Conservation (phyloP, 2,888 invertebrate genomes). For the Lycia hirtaria region DNA sequence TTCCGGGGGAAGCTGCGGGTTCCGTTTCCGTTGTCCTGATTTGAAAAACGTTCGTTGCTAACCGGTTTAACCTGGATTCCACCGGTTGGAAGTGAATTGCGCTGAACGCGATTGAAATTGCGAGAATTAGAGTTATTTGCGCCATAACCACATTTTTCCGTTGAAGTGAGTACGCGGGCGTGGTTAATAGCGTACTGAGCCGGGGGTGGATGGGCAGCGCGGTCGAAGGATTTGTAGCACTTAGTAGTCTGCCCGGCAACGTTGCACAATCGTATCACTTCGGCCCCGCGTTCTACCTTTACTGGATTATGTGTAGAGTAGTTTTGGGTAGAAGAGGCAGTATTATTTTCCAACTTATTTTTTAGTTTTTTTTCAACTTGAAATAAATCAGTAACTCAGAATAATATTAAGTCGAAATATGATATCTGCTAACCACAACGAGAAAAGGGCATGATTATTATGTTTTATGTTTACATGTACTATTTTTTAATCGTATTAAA, state of each 20-base stretch:
- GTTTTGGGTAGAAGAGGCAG: constrained; percentile 8
- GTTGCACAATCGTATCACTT: constrained; percentile 75
- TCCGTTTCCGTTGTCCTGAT: constrained; percentile 72
- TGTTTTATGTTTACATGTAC: too few species aligned
- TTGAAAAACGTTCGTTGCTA: constrained; percentile 46
- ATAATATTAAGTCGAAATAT: too few species aligned
- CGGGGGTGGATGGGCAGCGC: constrained; percentile 64
- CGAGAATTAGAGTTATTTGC: constrained; percentile 55
- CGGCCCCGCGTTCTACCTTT: constrained; percentile 60
- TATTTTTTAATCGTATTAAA: too few species aligned
- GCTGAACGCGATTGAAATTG: constrained; percentile 54
- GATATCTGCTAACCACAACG: too few species aligned
- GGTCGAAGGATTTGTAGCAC: constrained; percentile 81
- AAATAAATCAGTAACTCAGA: too few species aligned
- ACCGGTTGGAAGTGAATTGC: constrained; percentile 26
- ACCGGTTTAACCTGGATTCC: constrained; percentile 40
- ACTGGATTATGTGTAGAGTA: constrained; percentile 70
- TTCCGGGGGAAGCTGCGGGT: constrained; percentile 71
- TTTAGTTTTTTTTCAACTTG: too few species aligned
- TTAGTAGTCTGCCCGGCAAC: constrained; percentile 79
- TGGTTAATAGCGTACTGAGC: constrained; percentile 50
- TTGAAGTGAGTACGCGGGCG: constrained; percentile 44
- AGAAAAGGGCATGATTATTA: too few species aligned
- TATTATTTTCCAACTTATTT: background rate
- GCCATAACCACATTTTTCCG: constrained; percentile 60